phyloP scores from a whole-genome alignment of 2,888 invertebrate species.

The Reticulitermes lucifugus region DNA sequence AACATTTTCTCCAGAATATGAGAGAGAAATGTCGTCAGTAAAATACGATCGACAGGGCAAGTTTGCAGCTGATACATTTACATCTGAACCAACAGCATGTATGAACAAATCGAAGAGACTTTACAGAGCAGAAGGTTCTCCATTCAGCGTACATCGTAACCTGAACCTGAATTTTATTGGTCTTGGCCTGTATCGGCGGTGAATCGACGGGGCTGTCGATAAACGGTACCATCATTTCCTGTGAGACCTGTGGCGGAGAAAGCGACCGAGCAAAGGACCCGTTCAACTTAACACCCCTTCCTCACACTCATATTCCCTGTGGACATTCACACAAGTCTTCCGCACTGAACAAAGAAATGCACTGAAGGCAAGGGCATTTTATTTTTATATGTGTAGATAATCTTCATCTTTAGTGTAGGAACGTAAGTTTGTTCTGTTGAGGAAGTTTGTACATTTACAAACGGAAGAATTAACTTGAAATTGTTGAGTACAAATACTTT shows the following conservation, averaged over 20 bases:
- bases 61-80: background rate
- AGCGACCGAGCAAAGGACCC: background rate
- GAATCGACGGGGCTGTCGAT: background rate
- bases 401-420: background rate
- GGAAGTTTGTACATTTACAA: too few species aligned
- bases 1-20: background rate
- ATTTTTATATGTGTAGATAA: background rate
- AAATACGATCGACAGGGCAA: background rate
- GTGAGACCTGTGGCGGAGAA: background rate
- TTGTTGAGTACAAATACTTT: too few species aligned
- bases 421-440: too few species aligned
- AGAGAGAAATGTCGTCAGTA: background rate
- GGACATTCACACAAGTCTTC: background rate
- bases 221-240: conserved; percentile 24
- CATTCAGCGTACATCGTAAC: background rate
- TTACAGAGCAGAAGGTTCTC: background rate
- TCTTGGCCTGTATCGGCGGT: background rate
- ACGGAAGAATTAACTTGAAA: too few species aligned
- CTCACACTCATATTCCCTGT: background rate
- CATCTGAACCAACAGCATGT: background rate
- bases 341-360: too few species aligned
- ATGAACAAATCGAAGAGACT: background rate
- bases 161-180: conserved; percentile 1
- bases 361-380: background rate
- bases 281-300: background rate